Percentiles rank a stretch among this genome's conserved stretches.
Conservation (phyloP, 2,797 vertebrate genomes). For the Alectoris magna region DNA sequence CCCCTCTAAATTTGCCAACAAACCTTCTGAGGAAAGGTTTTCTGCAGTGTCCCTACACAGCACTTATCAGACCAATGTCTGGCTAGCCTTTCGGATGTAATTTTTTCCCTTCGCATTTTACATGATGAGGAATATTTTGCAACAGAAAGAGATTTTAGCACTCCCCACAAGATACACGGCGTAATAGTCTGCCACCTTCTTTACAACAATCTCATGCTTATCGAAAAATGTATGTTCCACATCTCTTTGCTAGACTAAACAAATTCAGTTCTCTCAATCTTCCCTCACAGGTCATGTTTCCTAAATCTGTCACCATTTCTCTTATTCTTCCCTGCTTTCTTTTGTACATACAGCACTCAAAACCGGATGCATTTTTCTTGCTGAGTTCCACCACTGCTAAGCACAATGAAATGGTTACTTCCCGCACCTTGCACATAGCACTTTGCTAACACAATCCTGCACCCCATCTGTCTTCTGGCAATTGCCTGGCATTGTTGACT, state of each 20-base stretch:
- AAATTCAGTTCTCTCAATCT: constrained; percentile 18
- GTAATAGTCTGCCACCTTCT: not conserved
- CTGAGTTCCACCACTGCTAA: not conserved
- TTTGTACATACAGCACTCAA: not conserved
- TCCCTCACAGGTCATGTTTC: not conserved
- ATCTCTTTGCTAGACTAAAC: constrained; percentile 30
- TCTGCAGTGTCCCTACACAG: not conserved
- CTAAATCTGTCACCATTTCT: not conserved
- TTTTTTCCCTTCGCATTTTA: not conserved
- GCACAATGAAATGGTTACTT: constrained; percentile 38
- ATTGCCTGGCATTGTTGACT: constrained; percentile 28
- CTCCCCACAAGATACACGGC: not conserved
- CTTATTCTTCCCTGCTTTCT: not conserved
- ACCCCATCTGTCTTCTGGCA: constrained; percentile 27
- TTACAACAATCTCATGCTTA: not conserved
- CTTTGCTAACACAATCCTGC: constrained; percentile 33
- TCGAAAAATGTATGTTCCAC: not conserved
- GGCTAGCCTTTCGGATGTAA: not conserved
- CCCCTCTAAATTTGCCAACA: not conserved
- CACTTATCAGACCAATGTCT: not conserved
- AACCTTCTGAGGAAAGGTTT: constrained; percentile 5
- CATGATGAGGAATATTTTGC: not conserved
- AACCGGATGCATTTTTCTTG: not conserved
- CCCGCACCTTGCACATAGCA: constrained; percentile 19
- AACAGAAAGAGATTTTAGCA: not conserved